Evolutionary conservation across 2,113 vertebrate species (phyloP), one percentile per base, ranked within the genome.

Genomic region (Labrus mixtus): DNA sequence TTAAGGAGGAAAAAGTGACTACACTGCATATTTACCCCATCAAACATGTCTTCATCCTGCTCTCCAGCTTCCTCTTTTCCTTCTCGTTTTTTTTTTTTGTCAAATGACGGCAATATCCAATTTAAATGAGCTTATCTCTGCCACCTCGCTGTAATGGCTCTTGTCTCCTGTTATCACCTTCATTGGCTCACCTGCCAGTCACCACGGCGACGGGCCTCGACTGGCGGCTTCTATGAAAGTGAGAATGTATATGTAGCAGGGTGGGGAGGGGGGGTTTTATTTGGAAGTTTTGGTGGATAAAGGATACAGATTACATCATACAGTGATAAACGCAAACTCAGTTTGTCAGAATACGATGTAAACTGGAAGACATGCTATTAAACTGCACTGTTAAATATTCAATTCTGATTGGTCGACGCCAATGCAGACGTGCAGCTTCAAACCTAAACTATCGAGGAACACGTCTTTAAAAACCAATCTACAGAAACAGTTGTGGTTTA

Each of bases 41-140:
- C 68, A 56, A 67, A 54, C 55, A 56, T 25, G 65, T 55, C 25
- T 66, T 58, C 66, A 20, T 75, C 13, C 0, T 39, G 6, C 36
- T 39, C 46, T 50, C 56, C 22, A 19, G 17, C 60, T 63, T 48
- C 17, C 46, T 61, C 55, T 51, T 51, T 20, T 51, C 11, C 16
- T 13, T 10, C 39, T 13, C 3, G 8, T n/a, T 63, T 75, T 54
- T 62, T 50, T n/a, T 63, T 75, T 54, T 62, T 50, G 17, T 54
- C 62, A 64, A 66, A 86, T 74, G 55, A 71, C 67, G 23, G 51
- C 75, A 65, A 68, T 86, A 84, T 90, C 89, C 83, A 83, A 58
- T 90, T 91, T 90, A 80, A 90, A 88, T 91, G 75, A 87, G 68
- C 84, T 89, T 78, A 82, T 90, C 88, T 83, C 46, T 10, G 6